These are phyloP conservation scores for Bucco capensis DNA, from an alignment of 2,113 vertebrate species.

Conservation along the genomic window DNA sequence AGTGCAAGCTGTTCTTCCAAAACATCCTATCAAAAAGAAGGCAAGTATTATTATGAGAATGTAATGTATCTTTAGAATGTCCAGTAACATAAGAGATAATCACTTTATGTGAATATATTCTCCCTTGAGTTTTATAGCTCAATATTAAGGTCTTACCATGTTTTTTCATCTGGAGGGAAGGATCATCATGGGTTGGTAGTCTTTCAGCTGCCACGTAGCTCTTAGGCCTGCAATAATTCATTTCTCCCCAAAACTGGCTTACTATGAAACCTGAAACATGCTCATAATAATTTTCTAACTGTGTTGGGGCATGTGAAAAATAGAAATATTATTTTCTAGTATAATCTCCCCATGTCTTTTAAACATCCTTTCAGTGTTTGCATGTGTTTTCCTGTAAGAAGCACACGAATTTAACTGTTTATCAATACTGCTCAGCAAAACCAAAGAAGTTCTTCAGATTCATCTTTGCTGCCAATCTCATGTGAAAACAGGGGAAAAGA, in stretches of 20 bases:
- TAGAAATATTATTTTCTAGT: conserved; percentile 72
- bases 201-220: conserved; percentile 68
- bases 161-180: conserved; percentile 68
- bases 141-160: conserved; percentile 62
- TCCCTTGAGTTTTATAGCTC: conserved; percentile 61
- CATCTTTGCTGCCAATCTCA: background rate
- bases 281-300: conserved; percentile 68
- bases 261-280: conserved; percentile 63
- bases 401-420: background rate
- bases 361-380: conserved; percentile 64
- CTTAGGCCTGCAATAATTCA: conserved; percentile 70
- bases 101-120: conserved; percentile 68
- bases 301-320: conserved; percentile 55
- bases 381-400: conserved; percentile 53
- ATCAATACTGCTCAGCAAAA: conserved; percentile 4
- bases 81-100: conserved; percentile 78
- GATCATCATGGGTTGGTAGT: conserved; percentile 55
- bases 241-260: conserved; percentile 50
- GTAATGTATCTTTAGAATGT: conserved; percentile 79
- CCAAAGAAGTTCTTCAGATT: background rate
- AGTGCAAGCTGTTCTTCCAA: conserved; percentile 82
- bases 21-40: conserved; percentile 79
- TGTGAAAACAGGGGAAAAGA: background rate
- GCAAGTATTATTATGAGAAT: conserved; percentile 77
- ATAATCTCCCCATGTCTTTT: conserved; percentile 71